phyloP scores from a whole-genome alignment of 2,797 vertebrate species.

The Halcyon smyrnensis region DNA sequence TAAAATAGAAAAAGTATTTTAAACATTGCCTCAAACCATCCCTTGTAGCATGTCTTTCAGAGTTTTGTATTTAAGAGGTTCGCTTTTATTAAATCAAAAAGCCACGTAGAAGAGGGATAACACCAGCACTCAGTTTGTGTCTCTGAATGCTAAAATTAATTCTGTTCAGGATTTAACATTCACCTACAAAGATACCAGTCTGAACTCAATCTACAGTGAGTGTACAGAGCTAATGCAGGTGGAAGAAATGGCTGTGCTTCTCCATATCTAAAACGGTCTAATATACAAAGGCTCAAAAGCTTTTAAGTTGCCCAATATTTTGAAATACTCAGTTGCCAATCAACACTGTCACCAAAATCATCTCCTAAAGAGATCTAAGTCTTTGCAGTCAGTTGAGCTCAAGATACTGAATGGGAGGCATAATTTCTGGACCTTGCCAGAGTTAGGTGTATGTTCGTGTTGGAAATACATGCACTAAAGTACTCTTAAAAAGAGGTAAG shows the following conservation, averaged over 20 bases:
- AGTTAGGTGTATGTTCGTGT: background rate
- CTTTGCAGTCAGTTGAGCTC: background rate
- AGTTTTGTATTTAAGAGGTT: background rate
- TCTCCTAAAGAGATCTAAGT: background rate
- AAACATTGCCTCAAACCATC: background rate
- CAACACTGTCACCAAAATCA: background rate
- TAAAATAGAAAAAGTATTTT: background rate
- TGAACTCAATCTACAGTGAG: background rate
- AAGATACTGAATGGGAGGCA: background rate
- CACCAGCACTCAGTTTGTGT: background rate
- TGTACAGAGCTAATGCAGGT: background rate
- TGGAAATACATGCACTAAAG: background rate
- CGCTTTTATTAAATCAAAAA: background rate
- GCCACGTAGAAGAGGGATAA: background rate
- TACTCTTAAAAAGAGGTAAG: background rate
- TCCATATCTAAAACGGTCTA: background rate
- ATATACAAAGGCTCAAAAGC: background rate
- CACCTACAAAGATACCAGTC: background rate
- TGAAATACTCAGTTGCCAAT: background rate
- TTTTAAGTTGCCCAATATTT: background rate
- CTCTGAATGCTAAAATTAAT: background rate
- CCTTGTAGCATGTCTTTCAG: background rate
- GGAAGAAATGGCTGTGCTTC: background rate
- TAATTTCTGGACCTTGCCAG: background rate
- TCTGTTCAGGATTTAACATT: background rate